Conservation (phyloP, 1,140 invertebrate genomes). For the Leptinotarsa lineolata region DNA sequence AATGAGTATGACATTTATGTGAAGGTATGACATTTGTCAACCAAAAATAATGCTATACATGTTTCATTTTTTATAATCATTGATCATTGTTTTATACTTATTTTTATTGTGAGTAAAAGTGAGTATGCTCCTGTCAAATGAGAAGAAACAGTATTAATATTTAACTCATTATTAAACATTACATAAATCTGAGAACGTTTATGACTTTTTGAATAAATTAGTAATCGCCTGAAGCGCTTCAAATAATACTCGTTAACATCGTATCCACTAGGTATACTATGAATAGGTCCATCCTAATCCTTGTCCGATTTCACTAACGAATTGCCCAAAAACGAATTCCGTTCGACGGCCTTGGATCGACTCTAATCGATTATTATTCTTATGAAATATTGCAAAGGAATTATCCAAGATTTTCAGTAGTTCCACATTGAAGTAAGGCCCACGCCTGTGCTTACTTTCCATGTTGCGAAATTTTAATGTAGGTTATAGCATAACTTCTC, state of each 20-base stretch:
- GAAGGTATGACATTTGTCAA: too few species aligned
- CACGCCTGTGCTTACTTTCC: conserved; percentile 4
- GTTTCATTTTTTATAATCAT: too few species aligned
- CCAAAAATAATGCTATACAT: too few species aligned
- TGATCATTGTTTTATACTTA: too few species aligned
- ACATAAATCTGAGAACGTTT: too few species aligned
- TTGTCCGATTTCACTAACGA: conserved; percentile 2
- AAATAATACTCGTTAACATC: background rate
- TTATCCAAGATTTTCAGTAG: conserved; percentile 15
- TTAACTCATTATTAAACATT: too few species aligned
- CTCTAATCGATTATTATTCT: conserved; percentile 4
- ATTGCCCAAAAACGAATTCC: background rate
- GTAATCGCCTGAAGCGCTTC: background rate
- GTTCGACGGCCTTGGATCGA: background rate
- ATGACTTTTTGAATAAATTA: too few species aligned
- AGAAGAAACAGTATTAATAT: too few species aligned
- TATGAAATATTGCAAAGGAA: conserved; percentile 11
- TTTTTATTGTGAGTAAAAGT: too few species aligned
- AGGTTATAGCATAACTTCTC: conserved; percentile 20
- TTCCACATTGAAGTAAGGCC: background rate
- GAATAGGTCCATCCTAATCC: background rate
- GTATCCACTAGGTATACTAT: background rate
- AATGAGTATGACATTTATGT: too few species aligned
- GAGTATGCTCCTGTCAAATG: too few species aligned
- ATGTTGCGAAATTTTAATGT: conserved; percentile 15